Conservation (phyloP, 2,113 vertebrate genomes). For the Leuciscus idus region DNA sequence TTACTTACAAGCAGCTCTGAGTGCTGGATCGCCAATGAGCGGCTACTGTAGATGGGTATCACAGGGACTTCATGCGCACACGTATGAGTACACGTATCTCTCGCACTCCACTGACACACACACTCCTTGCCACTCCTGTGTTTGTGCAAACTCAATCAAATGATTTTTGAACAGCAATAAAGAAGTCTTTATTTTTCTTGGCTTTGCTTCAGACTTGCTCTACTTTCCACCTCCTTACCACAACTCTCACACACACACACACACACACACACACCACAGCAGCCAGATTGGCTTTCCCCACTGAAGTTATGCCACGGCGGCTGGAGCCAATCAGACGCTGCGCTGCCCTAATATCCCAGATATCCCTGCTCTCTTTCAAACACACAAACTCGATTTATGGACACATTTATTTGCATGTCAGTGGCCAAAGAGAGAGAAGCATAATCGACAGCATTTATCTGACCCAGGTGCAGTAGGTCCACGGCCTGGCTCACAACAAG, state of each 20-base stretch:
- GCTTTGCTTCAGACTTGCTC: constrained; percentile 65
- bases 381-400: constrained; percentile 99
- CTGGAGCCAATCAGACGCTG: constrained; percentile 98
- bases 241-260: not conserved
- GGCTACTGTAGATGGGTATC: constrained; percentile 52
- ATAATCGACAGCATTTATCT: constrained; percentile 93
- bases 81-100: not conserved
- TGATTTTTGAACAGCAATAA: constrained; percentile 97
- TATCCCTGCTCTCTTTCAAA: constrained; percentile 94
- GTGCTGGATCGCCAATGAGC: constrained; percentile 1
- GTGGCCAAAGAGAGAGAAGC: constrained; percentile 87
- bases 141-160: constrained; percentile 93
- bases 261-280: constrained; percentile 75
- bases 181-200: constrained; percentile 93
- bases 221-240: constrained; percentile 41
- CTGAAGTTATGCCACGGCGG: constrained; percentile 90
- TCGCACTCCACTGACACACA: constrained; percentile 52
- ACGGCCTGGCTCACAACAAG: constrained; percentile 72
- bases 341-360: constrained; percentile 95
- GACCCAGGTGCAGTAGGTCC: constrained; percentile 76
- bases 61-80: constrained; percentile 4
- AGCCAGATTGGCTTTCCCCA: constrained; percentile 90
- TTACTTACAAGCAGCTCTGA: constrained; percentile 33
- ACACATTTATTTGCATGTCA: constrained; percentile 98
- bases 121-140: constrained; percentile 72